These are phyloP conservation scores for Homarus gammarus DNA, from an alignment of 2,888 invertebrate genomes.

Conservation along the genomic window DNA sequence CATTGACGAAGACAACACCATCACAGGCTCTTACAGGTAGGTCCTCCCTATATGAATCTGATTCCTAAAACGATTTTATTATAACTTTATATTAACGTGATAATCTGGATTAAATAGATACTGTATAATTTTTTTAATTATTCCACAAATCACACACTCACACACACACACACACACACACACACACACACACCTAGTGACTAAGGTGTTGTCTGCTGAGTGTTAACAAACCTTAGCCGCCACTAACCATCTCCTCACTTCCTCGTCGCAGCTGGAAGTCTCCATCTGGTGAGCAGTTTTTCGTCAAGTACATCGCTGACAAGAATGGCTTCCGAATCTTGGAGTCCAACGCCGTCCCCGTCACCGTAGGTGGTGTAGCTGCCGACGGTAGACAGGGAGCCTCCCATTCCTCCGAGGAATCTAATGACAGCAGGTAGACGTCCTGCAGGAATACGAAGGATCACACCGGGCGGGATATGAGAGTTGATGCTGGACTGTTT, in stretches of 20 bases:
- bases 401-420: constrained; percentile 50
- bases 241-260: no score
- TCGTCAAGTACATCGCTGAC: constrained; percentile 70
- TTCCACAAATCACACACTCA: no score
- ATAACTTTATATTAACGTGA: no score
- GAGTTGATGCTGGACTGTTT: no score
- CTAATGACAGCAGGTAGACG: background rate
- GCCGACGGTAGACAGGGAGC: constrained; percentile 71
- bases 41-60: no score
- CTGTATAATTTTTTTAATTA: background rate
- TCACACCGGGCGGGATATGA: no score
- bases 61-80: no score
- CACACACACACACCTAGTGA: no score
- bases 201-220: background rate
- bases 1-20: constrained; percentile 33
- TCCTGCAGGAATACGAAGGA: no score
- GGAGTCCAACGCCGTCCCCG: constrained; percentile 73
- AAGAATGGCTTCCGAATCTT: constrained; percentile 69
- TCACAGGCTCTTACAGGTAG: constrained; percentile 60
- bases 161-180: no score
- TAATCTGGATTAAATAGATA: background rate
- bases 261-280: constrained; percentile 37
- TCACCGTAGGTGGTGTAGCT: constrained; percentile 58
- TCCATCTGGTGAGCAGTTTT: constrained; percentile 23
- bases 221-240: no score